Base-by-base conservation (phyloP, 1,140 invertebrate species). In the Hetaerina americana region DNA sequence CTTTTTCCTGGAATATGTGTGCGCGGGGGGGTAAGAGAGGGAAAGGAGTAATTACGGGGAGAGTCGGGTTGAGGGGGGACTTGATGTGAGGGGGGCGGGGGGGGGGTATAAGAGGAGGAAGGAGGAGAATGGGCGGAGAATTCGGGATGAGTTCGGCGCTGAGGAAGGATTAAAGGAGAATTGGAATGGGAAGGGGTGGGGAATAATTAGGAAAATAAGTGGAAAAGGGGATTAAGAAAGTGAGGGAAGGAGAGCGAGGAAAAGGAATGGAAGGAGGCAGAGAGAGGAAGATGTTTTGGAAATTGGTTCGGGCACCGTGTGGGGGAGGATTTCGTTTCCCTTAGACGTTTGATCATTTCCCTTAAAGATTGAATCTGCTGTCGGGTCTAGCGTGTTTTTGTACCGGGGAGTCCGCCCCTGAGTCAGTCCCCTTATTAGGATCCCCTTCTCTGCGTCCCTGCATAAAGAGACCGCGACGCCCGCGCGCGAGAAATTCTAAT, bases 191-290 rank as follows among this genome's bases (percentile, higher is more conserved):
- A n/a, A n/a, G 40, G 40, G 40, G 22, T 57, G 40, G 40, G 40
- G 40, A 57, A 57, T 57, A 57, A 57, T 57, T 57, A 57, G 40
- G 40, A n/a, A 57, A 57, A 57, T 57, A 57, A 57, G 40, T 57
- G 40, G 40, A 57, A 57, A 57, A 57, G 40, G 40, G 40, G 40
- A 57, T 57, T 57, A 57, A 57, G 40, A 57, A 57, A 57, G 40
- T 40, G 31, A 18, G 18, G 31, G 31, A 12, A n/a, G 40, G 22
- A 57, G n/a, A n/a, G n/a, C n/a, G n/a, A n/a, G n/a, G n/a, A n/a
- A n/a, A n/a, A n/a, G n/a, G n/a, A n/a, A n/a, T n/a, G n/a, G n/a
- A n/a, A n/a, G n/a, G n/a, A n/a, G n/a, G n/a, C n/a, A 57, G 40
- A 12, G 40, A n/a, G 40, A 2, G 40, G 40, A 57, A 57, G 15